Evolutionary conservation across 1,140 invertebrate species (phyloP).

Genomic region (Oppia nitens): DNA sequence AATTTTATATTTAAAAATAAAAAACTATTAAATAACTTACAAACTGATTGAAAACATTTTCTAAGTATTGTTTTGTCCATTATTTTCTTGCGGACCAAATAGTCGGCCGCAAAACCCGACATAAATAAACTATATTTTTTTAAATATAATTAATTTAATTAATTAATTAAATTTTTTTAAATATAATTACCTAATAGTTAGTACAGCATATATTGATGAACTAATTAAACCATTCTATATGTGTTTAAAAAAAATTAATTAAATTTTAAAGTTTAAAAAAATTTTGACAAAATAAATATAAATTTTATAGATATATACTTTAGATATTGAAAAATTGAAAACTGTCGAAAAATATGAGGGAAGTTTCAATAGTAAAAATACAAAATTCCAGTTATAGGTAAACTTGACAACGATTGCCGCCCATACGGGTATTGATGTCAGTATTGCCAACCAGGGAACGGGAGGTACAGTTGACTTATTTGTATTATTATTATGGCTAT

Average conservation of each 20-base stretch:
- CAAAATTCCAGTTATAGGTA: conserved; percentile 80
- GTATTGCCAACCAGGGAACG: conserved; percentile 53
- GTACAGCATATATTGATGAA: conserved; percentile 12
- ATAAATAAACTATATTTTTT: neutral
- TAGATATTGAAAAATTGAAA: conserved; percentile 16
- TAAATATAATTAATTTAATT: neutral
- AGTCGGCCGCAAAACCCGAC: neutral
- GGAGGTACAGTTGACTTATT: neutral
- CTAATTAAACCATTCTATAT: conserved; percentile 13
- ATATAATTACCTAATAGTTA: neutral
- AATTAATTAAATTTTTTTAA: neutral
- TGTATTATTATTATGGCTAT: too few species aligned
- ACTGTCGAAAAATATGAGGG: conserved; percentile 41
- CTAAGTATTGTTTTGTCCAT: neutral
- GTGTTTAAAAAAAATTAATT: neutral
- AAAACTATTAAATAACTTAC: too few species aligned
- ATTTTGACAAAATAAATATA: too few species aligned
- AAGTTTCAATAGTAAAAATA: conserved; percentile 77
- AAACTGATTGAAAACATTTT: conserved; percentile 11
- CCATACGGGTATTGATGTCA: conserved; percentile 70
- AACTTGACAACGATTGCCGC: conserved; percentile 75
- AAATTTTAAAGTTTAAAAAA: too few species aligned
- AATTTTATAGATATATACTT: too few species aligned
- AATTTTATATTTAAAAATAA: too few species aligned
- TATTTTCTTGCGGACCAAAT: neutral